Base-by-base conservation (phyloP, 2,888 invertebrate species). In the Eupelmus urozonus region DNA sequence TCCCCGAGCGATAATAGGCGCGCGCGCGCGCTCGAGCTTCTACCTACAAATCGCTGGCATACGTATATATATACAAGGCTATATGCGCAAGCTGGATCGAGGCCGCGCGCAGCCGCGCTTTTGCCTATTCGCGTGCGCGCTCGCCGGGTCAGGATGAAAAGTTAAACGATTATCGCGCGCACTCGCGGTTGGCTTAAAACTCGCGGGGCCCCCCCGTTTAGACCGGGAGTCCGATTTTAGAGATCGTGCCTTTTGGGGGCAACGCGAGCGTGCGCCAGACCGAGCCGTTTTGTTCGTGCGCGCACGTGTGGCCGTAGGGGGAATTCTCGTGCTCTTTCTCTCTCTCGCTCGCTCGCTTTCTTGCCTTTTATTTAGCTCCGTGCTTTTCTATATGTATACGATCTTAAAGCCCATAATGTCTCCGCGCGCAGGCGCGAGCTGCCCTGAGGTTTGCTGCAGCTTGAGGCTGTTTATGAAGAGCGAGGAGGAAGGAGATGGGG, bases 141-240 rank as follows among this genome's bases (percentile, higher is more conserved):
- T 20, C 20, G n/a, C 16, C 23, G 29, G 71, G 23, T 65, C 63
- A 25, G 62, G 69, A 69, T 51, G 69, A 62, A 76, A 76, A 76
- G 40, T 59, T 45, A 65, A 71, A 57, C 70, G 76, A 76, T 76
- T 71, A 76, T 76, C 70, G 70, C 76, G 55, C 75, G 65, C n/a
- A n/a, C n/a, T n/a, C n/a, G n/a, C n/a, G n/a, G n/a, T n/a, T n/a
- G n/a, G n/a, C n/a, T n/a, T n/a, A n/a, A n/a, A n/a, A n/a, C n/a
- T n/a, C n/a, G n/a, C n/a, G n/a, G n/a, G n/a, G n/a, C n/a, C n/a
- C n/a, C n/a, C n/a, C n/a, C n/a, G n/a, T n/a, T n/a, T n/a, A 45
- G 45, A 2, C 34, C 9, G 13, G 45, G 13, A 16, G 13, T 45
- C 45, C 45, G 45, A 45, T 45, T 45, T 45, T 45, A 45, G 9